Evolutionary conservation across 2,888 invertebrate species (phyloP), one percentile per base, ranked within the genome.

Genomic region (Volucella zonaria): DNA sequence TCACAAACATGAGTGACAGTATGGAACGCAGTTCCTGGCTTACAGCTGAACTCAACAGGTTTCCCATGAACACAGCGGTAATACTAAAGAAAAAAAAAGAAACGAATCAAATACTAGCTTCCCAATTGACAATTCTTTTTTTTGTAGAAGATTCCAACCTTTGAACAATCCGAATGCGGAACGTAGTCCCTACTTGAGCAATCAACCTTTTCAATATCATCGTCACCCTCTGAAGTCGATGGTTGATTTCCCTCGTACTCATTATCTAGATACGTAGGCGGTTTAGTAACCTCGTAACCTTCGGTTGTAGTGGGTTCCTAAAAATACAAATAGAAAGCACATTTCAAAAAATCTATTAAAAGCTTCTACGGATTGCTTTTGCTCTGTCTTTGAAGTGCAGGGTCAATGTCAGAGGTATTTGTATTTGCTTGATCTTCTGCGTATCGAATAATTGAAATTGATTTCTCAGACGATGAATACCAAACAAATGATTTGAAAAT

Each of bases 31-130:
- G 96, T 95, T 31, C 96, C 96, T 0, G 94, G 93, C 87, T 94
- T 94, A 89, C 97, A 97, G 12, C 93, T 93, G 89, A 96, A 96
- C 87, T 94, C 94, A 62, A 95, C 92, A 3, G 95, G 94, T 89
- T 95, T 94, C 6, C 96, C 96, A 90, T 96, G 95, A 23, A 96
- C 95, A 90, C 97, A 97, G 82, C 96, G 95, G 93, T 96, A 97
- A 89, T 97, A 97, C 96, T 97, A 18, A 18, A 18, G 92, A 12
- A 76, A 68, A 51, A 18, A 67, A 58, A 92, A 93, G 79, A 18
- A 64, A 52, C 66, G 45, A 75, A 78, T 52, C 15, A 42, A 52
- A 8, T 10, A 18, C 12, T 11, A 79, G 61, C 49, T 52, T 8
- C 8, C 12, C n/a, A 9, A 31, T 6, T 31, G 4, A 31, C 38